phyloP scores from a whole-genome alignment of 1,140 invertebrate species.

The Olivierus martensii region DNA sequence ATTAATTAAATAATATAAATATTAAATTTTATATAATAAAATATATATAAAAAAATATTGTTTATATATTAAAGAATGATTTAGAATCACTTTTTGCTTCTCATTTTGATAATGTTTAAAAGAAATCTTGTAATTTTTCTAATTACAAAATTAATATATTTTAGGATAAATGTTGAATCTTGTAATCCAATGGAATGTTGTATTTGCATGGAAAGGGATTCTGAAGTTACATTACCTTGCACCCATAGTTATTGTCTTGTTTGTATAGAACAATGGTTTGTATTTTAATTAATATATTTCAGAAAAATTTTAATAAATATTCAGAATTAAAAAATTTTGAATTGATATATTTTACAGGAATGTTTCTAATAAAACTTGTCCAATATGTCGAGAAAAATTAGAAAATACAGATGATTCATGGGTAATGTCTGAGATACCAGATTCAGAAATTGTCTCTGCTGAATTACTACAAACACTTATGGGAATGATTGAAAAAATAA shows the following conservation, averaged over 20 bases:
- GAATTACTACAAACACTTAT: constrained; percentile 35
- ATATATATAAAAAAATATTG: no score
- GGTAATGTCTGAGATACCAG: constrained; percentile 46
- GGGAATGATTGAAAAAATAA: no score
- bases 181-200: constrained; percentile 39
- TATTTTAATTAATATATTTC: constrained; percentile 9
- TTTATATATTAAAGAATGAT: no score
- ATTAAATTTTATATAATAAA: no score
- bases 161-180: no score
- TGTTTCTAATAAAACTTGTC: constrained; percentile 48
- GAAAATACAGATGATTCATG: constrained; percentile 47
- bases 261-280: constrained; percentile 53
- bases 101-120: no score
- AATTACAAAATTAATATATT: no score
- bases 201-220: constrained; percentile 51
- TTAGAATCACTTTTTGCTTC: no score
- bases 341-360: constrained; percentile 36
- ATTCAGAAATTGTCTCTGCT: constrained; percentile 41
- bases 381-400: constrained; percentile 45
- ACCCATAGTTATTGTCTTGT: constrained; percentile 48
- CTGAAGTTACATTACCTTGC: constrained; percentile 49
- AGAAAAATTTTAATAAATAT: no score
- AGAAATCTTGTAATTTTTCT: no score
- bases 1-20: no score
- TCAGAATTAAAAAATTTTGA: no score